Percentiles rank a stretch among this genome's conserved stretches.
Conservation (phyloP, 2,797 vertebrate species). For the Notamacropus eugenii region DNA sequence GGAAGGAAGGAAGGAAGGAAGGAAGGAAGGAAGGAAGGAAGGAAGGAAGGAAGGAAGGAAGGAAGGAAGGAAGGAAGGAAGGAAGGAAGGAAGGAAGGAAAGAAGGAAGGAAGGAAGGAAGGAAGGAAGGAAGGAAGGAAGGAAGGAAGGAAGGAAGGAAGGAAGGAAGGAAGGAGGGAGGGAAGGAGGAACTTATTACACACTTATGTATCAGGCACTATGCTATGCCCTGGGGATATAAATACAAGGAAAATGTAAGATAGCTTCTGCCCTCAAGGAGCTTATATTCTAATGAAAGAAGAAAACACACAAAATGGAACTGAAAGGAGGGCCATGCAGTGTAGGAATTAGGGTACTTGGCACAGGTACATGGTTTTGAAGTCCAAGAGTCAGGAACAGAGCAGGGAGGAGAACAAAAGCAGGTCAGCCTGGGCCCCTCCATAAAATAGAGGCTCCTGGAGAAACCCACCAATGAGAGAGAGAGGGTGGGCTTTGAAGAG, state of each 20-base stretch:
- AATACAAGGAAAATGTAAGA: not conserved
- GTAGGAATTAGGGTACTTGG: not conserved
- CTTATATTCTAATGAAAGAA: not conserved
- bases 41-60: rapidly evolving
- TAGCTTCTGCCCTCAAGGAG: not conserved
- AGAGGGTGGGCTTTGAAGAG: not conserved
- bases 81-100: not conserved
- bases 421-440: not conserved
- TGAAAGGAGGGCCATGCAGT: not conserved
- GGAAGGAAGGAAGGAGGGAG: too few species aligned
- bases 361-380: not conserved
- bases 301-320: not conserved
- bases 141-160: rapidly evolving
- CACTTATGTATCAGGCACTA: not conserved
- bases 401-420: not conserved
- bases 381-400: not conserved
- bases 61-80: too few species aligned
- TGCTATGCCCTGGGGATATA: not conserved
- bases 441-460: not conserved
- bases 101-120: not conserved
- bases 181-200: not conserved
- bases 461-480: not conserved
- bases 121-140: rapidly evolving
- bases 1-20: rapidly evolving
- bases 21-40: not conserved